Conservation (phyloP, 2,113 vertebrate genomes). For the Mustelus asterias region DNA sequence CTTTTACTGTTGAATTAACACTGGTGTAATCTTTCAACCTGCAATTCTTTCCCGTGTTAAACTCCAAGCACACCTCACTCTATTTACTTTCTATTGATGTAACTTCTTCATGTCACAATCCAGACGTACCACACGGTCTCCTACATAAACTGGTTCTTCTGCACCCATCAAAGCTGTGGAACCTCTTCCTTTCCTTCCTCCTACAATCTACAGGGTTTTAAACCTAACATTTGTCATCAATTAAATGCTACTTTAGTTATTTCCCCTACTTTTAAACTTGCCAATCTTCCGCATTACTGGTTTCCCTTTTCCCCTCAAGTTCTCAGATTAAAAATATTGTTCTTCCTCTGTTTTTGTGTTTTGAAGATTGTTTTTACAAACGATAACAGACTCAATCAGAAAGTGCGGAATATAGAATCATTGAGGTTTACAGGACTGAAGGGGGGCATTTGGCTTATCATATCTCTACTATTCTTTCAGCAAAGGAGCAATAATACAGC, state of each 20-base stretch:
- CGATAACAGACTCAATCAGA: neutral
- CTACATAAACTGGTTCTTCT: neutral
- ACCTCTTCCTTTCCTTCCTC: neutral
- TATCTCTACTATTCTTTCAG: neutral
- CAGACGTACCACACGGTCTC: neutral
- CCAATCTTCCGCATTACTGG: neutral
- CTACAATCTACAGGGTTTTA: neutral
- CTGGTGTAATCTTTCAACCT: neutral
- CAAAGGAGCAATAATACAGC: neutral
- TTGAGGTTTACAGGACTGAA: neutral
- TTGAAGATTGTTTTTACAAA: no score
- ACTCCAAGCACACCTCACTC: no score
- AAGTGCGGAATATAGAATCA: conserved; percentile 1
- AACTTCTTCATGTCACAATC: neutral
- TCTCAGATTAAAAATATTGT: neutral
- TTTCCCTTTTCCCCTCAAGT: neutral
- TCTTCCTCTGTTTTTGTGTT: no score
- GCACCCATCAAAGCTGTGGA: neutral
- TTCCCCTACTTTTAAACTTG: neutral
- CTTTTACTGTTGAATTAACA: neutral
- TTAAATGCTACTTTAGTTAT: neutral
- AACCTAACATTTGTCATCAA: neutral
- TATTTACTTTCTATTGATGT: neutral
- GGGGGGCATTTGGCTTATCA: neutral
- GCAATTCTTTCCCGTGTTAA: neutral